These are phyloP conservation scores for Dasypus novemcinctus DNA, from an alignment of 2,113 vertebrate species.

Conservation along the genomic window DNA sequence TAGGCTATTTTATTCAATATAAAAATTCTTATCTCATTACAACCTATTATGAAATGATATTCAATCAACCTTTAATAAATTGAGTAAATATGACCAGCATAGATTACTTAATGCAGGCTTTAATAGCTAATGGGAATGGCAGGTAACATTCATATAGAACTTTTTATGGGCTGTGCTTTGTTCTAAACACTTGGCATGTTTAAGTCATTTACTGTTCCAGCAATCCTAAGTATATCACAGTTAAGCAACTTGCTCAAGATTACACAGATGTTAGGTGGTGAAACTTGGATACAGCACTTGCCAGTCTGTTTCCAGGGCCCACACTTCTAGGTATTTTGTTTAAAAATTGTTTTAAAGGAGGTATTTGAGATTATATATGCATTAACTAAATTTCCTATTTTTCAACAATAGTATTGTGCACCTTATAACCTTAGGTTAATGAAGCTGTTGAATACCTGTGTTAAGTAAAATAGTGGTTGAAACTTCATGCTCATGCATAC, in stretches of 20 bases:
- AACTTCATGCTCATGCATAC: neutral
- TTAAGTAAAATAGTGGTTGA: slow-evolving; percentile 1
- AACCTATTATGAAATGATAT: slow-evolving; percentile 49
- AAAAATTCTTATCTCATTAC: neutral
- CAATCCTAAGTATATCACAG: neutral
- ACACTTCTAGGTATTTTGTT: neutral
- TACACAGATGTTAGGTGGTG: neutral
- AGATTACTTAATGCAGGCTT: neutral
- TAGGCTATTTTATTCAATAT: slow-evolving; percentile 61
- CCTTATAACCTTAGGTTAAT: neutral
- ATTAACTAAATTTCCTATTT: neutral
- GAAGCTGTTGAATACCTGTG: neutral
- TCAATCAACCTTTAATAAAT: slow-evolving; percentile 32
- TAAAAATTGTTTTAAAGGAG: neutral
- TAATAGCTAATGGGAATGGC: neutral
- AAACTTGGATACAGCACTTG: neutral
- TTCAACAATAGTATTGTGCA: neutral
- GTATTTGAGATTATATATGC: neutral
- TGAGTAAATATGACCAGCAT: neutral
- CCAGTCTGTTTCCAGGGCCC: neutral
- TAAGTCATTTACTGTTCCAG: neutral
- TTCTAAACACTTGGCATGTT: neutral
- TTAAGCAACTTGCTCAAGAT: too few relatives aligned
- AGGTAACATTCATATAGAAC: neutral
- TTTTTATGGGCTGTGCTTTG: neutral